A percentile compares a stretch with the other conserved stretches of the same genome.
Evolutionary conservation across 2,113 vertebrate genomes (phyloP).

Genomic region (Epinephelus lanceolatus): DNA sequence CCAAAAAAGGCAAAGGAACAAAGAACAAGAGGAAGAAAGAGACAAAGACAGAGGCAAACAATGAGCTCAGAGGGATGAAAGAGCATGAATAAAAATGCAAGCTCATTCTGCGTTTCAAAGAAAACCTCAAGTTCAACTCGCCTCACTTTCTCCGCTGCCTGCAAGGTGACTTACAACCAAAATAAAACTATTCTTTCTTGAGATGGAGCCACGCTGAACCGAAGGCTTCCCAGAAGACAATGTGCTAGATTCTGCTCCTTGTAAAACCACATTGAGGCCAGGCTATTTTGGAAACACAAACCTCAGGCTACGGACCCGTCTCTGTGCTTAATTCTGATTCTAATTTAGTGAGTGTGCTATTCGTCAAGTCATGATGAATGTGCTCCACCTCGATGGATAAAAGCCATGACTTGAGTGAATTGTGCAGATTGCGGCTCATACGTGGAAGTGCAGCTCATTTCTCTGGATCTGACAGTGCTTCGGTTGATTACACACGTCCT

Average conservation of each 20-base stretch:
- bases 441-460: conserved; percentile 49
- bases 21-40: conserved; percentile 13
- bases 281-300: conserved; percentile 75
- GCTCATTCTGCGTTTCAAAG: conserved; percentile 67
- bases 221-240: conserved; percentile 70
- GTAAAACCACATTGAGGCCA: conserved; percentile 74
- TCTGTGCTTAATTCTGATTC: conserved; percentile 73
- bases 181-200: conserved; percentile 69
- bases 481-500: conserved; percentile 69
- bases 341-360: conserved; percentile 60
- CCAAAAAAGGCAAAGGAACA: background rate
- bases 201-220: conserved; percentile 58
- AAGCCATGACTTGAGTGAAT: conserved; percentile 59
- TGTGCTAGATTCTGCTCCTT: conserved; percentile 75
- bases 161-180: conserved; percentile 77
- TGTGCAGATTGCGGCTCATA: conserved; percentile 47
- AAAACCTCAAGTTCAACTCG: conserved; percentile 69
- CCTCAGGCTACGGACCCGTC: conserved; percentile 67
- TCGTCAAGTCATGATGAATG: conserved; percentile 56
- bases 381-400: conserved; percentile 59
- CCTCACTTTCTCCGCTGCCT: conserved; percentile 51
- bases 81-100: conserved; percentile 58
- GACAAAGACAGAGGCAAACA: conserved; percentile 18
- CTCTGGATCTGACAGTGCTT: conserved; percentile 38
- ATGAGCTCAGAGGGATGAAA: conserved; percentile 42